Conservation (phyloP, 53 echinoderm and acorn worm species). For the Luidia sarsii region DNA sequence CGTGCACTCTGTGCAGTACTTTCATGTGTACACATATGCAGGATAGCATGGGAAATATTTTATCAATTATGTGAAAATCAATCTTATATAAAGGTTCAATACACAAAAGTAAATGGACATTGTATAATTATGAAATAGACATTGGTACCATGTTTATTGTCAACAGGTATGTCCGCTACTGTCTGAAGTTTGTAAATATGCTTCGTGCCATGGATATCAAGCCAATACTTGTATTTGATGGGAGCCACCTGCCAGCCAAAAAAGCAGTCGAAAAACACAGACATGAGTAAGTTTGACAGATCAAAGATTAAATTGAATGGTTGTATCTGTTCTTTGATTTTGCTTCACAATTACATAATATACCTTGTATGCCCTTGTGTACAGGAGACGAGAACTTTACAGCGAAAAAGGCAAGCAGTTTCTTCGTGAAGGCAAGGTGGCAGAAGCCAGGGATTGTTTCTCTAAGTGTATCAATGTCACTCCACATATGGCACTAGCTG, state of each 20-base stretch:
- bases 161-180: slow-evolving; percentile 95
- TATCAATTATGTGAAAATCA: no score
- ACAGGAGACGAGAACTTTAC: slow-evolving; percentile 81
- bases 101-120: no score
- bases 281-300: slow-evolving; percentile 78
- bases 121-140: no score
- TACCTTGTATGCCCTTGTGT: neutral
- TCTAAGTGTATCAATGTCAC: slow-evolving; percentile 88
- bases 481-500: slow-evolving; percentile 91
- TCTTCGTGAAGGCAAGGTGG: slow-evolving; percentile 86
- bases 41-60: no score
- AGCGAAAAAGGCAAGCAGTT: slow-evolving; percentile 90
- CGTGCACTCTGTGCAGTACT: no score
- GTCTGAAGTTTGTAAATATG: slow-evolving; percentile 96
- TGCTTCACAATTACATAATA: no score
- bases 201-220: slow-evolving; percentile 79
- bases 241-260: slow-evolving; percentile 86
- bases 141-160: no score
- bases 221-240: slow-evolving; percentile 96
- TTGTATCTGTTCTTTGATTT: no score
- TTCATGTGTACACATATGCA: no score
- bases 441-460: slow-evolving; percentile 93
- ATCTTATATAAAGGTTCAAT: no score
- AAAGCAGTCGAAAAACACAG: slow-evolving; percentile 81
- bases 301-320: no score